Evolutionary conservation across 2,113 vertebrate species (phyloP).

Genomic region (Peromyscus maniculatus): DNA sequence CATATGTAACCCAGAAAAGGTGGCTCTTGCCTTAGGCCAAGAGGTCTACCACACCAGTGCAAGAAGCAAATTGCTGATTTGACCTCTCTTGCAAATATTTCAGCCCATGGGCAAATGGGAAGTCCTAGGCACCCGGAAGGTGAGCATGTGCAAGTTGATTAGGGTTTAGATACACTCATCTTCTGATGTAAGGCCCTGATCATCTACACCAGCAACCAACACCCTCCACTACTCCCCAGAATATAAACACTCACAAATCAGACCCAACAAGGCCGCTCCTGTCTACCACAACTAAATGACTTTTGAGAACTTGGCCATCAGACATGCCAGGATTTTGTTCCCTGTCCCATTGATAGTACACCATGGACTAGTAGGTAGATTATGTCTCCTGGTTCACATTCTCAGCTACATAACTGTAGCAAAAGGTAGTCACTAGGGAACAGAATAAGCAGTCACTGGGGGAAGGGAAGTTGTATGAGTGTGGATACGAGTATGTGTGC

Average conservation of each 20-base stretch:
- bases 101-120: background rate
- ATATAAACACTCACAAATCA: background rate
- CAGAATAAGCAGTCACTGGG: background rate
- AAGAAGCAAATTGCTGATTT: background rate
- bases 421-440: background rate
- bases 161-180: rapidly evolving
- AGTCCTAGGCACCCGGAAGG: background rate
- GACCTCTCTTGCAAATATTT: background rate
- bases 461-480: too few relatives aligned
- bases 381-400: background rate
- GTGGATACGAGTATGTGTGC: background rate
- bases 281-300: background rate
- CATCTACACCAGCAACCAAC: background rate
- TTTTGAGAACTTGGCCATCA: background rate
- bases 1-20: background rate
- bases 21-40: background rate
- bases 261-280: background rate
- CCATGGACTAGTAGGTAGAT: background rate
- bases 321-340: rapidly evolving
- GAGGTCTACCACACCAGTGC: background rate
- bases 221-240: background rate
- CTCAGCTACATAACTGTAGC: background rate
- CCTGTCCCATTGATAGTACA: rapidly evolving
- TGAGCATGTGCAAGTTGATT: rapidly evolving
- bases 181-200: background rate